Evolutionary conservation across 2,797 vertebrate species (phyloP), one percentile per base, ranked within the genome.

Genomic region (Enteromius anoplus): DNA sequence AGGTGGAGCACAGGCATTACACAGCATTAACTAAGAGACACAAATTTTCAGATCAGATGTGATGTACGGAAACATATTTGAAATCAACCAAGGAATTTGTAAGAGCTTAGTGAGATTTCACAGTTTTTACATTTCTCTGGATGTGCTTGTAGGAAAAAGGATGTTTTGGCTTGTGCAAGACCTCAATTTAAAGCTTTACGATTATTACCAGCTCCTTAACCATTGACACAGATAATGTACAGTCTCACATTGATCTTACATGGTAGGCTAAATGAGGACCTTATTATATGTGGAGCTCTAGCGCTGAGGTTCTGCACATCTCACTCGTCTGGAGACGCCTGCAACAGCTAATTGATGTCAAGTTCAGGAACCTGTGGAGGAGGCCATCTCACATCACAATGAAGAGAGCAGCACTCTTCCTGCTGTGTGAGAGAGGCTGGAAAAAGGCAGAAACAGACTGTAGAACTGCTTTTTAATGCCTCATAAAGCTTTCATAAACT

Each of bases 291-390:
- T 42, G 66, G 47, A 72, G 40, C 68, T 84, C 80, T 55, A 58
- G 55, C 14, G 3, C 23, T 40, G n/a, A 53, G 19, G 65, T 15
- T 45, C 34, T 34, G 4, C 49, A 58, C 42, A 68, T 40, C 64
- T 70, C 40, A 34, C 10, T 37, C n/a, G 17, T 49, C 47, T 75
- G 53, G 75, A 78, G 37, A 55, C 32, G 71, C 68, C 66, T 80
- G 55, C 47, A 69, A 72, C 40, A 70, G 34, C 71, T 85, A 87
- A 85, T 85, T 72, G 83, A 45, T 77, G 76, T 70, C 51, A 17
- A 69, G 29, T 83, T 73, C 76, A 78, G 79, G 75, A 55, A 42
- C 40, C 53, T 40, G 45, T 62, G 40, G n/a, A 40, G 32, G 55
- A 78, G 55, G 69, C 32, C 71, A 68, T 81, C 73, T 64, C 68